These are phyloP conservation scores for Eristalinus aeneus DNA, from an alignment of 2,888 invertebrate genomes.

Conservation along the genomic window DNA sequence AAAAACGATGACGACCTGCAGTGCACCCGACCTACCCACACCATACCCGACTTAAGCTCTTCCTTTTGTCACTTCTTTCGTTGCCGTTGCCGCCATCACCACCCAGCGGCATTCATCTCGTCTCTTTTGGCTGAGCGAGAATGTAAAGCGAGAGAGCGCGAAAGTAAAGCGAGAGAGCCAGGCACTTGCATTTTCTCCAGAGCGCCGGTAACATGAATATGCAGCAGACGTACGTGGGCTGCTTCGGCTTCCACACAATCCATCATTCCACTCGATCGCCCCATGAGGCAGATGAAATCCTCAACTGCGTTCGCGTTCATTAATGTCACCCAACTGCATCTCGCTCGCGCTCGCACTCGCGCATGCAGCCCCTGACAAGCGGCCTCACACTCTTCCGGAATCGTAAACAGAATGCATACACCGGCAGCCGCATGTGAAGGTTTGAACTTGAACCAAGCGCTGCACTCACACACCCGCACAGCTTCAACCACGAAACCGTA, in stretches of 20 bases:
- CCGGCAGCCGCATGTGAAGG: constrained; percentile 2
- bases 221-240: neutral
- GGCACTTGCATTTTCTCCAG: constrained; percentile 37
- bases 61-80: constrained; percentile 71
- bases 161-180: constrained; percentile 11
- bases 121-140: neutral
- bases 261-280: constrained; percentile 13
- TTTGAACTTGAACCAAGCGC: constrained; percentile 69
- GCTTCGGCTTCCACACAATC: neutral
- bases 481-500: neutral
- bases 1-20: constrained; percentile 58
- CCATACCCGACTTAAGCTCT: constrained; percentile 77
- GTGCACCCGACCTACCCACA: constrained; percentile 79
- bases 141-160: neutral
- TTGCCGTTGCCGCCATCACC: constrained; percentile 12
- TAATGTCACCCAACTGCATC: constrained; percentile 1
- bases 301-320: constrained; percentile 2
- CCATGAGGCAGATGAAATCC: neutral
- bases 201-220: neutral
- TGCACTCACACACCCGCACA: constrained; percentile 46
- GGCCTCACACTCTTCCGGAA: constrained; percentile 58
- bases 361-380: constrained; percentile 34
- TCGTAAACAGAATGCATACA: constrained; percentile 39
- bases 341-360: constrained; percentile 37
- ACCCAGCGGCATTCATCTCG: neutral